A percentile compares a stretch with the other conserved stretches of the same genome.
phyloP scores from a whole-genome alignment of 2,113 vertebrate genomes.

The Archilochus colubris region DNA sequence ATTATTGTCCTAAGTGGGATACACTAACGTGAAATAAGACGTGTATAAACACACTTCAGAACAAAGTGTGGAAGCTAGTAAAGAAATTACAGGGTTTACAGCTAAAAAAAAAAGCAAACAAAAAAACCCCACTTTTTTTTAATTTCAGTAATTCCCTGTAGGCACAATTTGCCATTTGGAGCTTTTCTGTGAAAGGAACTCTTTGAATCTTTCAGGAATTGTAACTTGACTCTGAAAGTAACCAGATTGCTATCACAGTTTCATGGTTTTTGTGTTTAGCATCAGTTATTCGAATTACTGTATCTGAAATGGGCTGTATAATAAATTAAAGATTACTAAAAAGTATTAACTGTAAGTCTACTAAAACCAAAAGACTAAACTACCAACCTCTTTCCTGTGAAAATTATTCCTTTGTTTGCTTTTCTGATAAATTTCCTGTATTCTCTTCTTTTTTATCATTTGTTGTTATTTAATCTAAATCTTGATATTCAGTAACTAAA shows the following conservation, averaged over 20 bases:
- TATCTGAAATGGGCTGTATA: slow-evolving; percentile 10
- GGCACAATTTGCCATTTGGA: background rate
- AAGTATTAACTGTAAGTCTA: background rate
- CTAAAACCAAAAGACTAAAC: background rate
- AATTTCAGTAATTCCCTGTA: background rate
- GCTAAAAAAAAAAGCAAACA: background rate
- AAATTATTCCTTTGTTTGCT: background rate
- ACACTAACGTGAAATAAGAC: background rate
- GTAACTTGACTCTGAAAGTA: background rate
- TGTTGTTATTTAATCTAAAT: background rate
- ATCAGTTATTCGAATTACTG: background rate
- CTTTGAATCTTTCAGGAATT: slow-evolving; percentile 45
- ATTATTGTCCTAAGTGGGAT: background rate
- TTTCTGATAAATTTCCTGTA: background rate
- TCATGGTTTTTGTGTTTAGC: background rate
- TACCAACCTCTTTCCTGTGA: background rate
- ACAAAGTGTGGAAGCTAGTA: background rate
- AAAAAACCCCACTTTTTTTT: background rate
- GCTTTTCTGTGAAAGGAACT: background rate
- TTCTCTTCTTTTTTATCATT: background rate
- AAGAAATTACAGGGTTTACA: background rate
- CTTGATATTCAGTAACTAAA: background rate
- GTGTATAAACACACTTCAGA: background rate
- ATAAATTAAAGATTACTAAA: background rate
- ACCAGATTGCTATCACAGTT: background rate